Evolutionary conservation across 1,140 invertebrate species (phyloP).

Genomic region (Anastrepha obliqua): DNA sequence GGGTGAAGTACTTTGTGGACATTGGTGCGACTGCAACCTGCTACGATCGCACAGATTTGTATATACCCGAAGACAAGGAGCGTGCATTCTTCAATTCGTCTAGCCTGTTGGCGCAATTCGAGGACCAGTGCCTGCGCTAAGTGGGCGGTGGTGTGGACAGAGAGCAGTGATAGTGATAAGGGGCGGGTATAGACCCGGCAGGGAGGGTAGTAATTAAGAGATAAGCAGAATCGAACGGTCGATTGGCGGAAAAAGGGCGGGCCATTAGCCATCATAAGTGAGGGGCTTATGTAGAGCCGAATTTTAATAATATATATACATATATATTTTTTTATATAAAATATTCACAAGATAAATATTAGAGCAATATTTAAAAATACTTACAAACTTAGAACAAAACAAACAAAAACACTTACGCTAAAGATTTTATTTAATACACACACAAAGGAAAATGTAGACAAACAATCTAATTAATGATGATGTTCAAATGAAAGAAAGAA

Average conservation of each 20-base stretch:
- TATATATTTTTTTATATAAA: conserved; percentile 50
- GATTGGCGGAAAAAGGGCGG: neutral
- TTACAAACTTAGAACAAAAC: neutral
- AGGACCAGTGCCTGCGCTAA: conserved; percentile 63
- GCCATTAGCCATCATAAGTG: neutral
- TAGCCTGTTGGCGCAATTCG: conserved; percentile 65
- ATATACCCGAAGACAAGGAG: conserved; percentile 65
- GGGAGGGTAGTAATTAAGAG: conserved; percentile 35
- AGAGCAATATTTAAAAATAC: conserved; percentile 25
- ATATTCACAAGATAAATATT: conserved; percentile 13
- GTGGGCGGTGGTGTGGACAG: neutral
- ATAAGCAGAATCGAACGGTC: neutral
- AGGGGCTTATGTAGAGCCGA: neutral
- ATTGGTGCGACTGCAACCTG: conserved; percentile 93
- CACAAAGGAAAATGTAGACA: neutral
- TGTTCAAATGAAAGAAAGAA: conserved; percentile 13
- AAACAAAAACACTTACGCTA: neutral
- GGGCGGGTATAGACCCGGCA: neutral
- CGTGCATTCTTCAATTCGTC: conserved; percentile 70
- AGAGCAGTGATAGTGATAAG: neutral
- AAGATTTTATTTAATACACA: conserved; percentile 11
- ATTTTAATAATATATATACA: neutral
- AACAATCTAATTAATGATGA: neutral
- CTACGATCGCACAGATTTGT: conserved; percentile 89
- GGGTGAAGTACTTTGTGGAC: conserved; percentile 88